Percentiles rank a stretch among this genome's conserved stretches.
Conservation (phyloP, 2,888 invertebrate species). For the Ormyrus nitidulus region DNA sequence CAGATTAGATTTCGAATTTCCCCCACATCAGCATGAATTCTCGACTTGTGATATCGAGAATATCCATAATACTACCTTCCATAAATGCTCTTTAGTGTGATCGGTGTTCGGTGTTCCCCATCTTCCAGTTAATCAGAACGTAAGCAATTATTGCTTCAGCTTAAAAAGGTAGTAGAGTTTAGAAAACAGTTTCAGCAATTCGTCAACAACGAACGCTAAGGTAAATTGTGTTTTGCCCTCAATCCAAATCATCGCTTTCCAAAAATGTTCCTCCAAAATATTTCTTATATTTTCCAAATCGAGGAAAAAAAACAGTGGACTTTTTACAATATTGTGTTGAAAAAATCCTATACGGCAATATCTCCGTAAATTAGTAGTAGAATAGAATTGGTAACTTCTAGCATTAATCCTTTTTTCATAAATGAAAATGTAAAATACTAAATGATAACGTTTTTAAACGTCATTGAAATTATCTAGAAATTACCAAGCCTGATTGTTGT, state of each 20-base stretch:
- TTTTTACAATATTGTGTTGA: constrained; percentile 29
- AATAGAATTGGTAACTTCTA: constrained; percentile 38
- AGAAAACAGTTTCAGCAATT: constrained; percentile 17
- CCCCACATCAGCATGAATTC: constrained; percentile 19
- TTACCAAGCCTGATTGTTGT: constrained; percentile 15
- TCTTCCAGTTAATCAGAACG: constrained; percentile 26
- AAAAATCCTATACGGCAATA: constrained; percentile 9
- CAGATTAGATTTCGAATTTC: background rate
- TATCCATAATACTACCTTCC: constrained; percentile 4
- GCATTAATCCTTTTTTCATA: background rate
- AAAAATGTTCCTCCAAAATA: background rate
- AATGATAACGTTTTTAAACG: background rate
- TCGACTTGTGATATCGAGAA: constrained; percentile 19
- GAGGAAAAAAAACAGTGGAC: constrained; percentile 53
- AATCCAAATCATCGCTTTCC: constrained; percentile 8
- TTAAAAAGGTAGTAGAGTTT: constrained; percentile 26
- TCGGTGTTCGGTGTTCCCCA: constrained; percentile 21
- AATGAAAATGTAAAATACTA: background rate
- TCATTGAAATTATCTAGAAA: constrained; percentile 26
- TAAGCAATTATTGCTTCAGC: background rate
- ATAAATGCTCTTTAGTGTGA: constrained; percentile 30
- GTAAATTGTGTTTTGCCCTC: constrained; percentile 46
- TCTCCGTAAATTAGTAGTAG: constrained; percentile 50
- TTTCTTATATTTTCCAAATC: constrained; percentile 22
- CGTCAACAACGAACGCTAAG: constrained; percentile 44